phyloP scores from a whole-genome alignment of 2,797 vertebrate species.

The Anas flavirostris region DNA sequence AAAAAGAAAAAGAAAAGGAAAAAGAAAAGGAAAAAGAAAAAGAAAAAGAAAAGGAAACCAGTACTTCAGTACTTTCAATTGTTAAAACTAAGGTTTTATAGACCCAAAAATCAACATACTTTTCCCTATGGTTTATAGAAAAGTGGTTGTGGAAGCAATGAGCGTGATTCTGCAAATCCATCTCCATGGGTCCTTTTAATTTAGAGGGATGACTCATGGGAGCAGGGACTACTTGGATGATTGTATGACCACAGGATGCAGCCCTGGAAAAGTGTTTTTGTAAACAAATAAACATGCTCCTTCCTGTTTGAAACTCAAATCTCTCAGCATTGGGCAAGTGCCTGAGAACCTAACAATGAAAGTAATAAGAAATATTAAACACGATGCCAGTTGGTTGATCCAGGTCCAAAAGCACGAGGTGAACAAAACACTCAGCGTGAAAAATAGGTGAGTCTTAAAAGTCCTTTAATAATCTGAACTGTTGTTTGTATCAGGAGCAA shows the following conservation, averaged over 20 bases:
- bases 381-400: not conserved
- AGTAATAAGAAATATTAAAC: constrained; percentile 3
- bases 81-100: not conserved
- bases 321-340: not conserved
- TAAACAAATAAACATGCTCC: constrained; percentile 68
- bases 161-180: not conserved
- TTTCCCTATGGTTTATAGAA: not conserved
- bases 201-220: not conserved
- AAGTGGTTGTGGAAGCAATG: constrained; percentile 18
- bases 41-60: not conserved
- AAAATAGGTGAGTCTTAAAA: not conserved
- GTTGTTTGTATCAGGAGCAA: not conserved
- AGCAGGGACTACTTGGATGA: constrained; percentile 9
- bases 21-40: constrained; percentile 7
- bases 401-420: not conserved
- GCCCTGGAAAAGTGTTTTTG: constrained; percentile 57
- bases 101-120: not conserved
- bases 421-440: not conserved
- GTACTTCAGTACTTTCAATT: not conserved
- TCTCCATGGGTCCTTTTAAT: constrained; percentile 45
- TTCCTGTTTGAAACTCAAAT: constrained; percentile 54
- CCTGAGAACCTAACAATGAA: constrained; percentile 43
- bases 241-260: constrained; percentile 59
- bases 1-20: not conserved
- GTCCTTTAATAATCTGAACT: not conserved